Conservation (phyloP, 2,113 vertebrate genomes). For the Calonectris borealis region DNA sequence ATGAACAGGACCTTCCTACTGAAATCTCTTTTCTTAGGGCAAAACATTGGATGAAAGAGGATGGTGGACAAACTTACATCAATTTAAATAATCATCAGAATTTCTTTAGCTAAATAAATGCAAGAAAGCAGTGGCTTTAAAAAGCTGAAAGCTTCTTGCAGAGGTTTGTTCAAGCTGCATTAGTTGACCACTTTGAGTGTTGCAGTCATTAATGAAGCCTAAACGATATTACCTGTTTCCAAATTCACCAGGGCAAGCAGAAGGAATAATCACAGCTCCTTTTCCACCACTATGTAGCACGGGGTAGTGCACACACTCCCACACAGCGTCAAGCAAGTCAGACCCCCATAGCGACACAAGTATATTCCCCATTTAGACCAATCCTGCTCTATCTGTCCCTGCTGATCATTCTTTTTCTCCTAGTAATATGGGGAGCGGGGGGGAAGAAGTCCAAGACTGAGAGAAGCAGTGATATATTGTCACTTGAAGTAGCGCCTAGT, state of each 20-base stretch:
- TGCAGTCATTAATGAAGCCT: not conserved
- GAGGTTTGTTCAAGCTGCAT: not conserved
- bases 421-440: not conserved
- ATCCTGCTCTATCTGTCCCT: not conserved
- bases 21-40: not conserved
- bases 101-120: not conserved
- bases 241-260: not conserved
- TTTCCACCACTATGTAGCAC: accelerated
- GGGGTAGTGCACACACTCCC: accelerated
- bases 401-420: not conserved
- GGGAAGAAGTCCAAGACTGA: no score
- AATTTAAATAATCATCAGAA: not conserved
- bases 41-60: not conserved
- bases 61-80: not conserved
- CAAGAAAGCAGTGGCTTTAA: not conserved
- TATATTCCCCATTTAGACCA: not conserved
- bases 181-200: not conserved
- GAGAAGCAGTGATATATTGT: no score
- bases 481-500: no score
- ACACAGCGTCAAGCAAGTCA: not conserved
- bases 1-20: not conserved
- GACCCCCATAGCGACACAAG: not conserved
- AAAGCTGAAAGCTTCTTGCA: not conserved
- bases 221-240: not conserved
- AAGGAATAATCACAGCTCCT: not conserved